Evolutionary conservation across 2,113 vertebrate species (phyloP), one percentile per base, ranked within the genome.

Genomic region (Podilymbus podiceps): DNA sequence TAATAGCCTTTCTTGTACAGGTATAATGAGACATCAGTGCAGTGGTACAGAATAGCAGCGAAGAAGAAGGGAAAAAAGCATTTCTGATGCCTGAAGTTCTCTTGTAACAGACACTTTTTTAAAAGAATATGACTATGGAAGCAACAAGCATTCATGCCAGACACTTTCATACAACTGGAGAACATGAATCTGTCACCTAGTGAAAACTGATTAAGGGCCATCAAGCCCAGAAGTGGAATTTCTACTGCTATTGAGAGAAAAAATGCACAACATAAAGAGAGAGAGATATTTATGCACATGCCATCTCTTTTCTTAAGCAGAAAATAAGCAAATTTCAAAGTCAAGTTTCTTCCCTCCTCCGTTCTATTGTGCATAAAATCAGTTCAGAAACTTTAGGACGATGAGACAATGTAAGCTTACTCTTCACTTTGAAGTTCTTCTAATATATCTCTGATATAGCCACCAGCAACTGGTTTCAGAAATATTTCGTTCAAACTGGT

Each of bases 1-100:
- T 93, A 97, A 96, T 97, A 94, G 90, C 91, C 74, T 96, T 97
- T 97, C 85, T 95, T 75, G 85, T 64, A 93, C 85, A 92, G 74
- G 42, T 90, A 82, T 93, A 97, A 95, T 90, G 85, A 97, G 91
- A 90, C 82, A 96, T 95, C 92, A 95, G 74, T 83, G 76, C 67
- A 72, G 44, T 38, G n/a, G 40, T 28, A 90, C 19, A 77, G 87
- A 95, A 85, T 79, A 93, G 84, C 49, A 86, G 76, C 25, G 11
- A 90, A 85, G 44, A 87, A 53, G 46, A 59, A 86, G 63, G 52
- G 25, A 12, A 28, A 59, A 92, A 94, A 68, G 53, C 40, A 38
- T 31, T 91, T 95, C 80, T 92, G 86, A 93, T 35, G 25, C 49
- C 53, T 93, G 71, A 60, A 67, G 74, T 93, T 93, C 66, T 95